These are phyloP conservation scores for Drosophila limbata DNA, from an alignment of 2,888 invertebrate species.

Conservation along the genomic window DNA sequence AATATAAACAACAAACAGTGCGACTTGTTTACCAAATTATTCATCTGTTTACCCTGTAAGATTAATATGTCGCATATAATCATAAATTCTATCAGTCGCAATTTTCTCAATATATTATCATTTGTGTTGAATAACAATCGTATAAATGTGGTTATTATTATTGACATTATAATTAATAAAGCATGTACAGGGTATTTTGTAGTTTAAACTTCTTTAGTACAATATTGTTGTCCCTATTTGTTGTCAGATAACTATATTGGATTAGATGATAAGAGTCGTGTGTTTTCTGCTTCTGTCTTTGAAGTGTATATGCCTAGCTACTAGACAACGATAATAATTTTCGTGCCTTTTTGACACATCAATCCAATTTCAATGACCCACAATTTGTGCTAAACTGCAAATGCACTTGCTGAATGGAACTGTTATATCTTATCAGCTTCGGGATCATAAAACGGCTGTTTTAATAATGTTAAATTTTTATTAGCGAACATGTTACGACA, in stretches of 20 bases:
- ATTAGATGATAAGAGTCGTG: slow-evolving; percentile 31
- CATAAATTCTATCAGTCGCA: background rate
- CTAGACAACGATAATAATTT: slow-evolving; percentile 30
- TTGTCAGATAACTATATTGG: slow-evolving; percentile 14
- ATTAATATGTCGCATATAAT: background rate
- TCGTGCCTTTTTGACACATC: background rate
- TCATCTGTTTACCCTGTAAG: background rate
- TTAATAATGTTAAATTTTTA: background rate
- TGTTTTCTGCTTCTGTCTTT: slow-evolving; percentile 10
- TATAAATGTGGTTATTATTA: background rate
- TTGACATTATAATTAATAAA: background rate
- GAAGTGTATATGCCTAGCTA: slow-evolving; percentile 4
- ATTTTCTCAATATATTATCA: background rate
- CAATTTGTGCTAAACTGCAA: slow-evolving; percentile 5
- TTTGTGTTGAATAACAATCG: background rate
- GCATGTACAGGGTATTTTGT: background rate
- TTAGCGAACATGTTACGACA: background rate
- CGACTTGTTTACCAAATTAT: slow-evolving; percentile 22
- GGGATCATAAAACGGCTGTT: background rate
- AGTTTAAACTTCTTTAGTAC: background rate
- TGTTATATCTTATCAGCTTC: background rate
- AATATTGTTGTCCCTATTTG: background rate
- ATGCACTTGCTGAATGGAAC: slow-evolving; percentile 7
- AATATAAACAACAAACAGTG: slow-evolving; percentile 13
- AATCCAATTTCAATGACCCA: slow-evolving; percentile 27